phyloP scores from a whole-genome alignment of 2,888 invertebrate species.

The Muschampia plurimacula region DNA sequence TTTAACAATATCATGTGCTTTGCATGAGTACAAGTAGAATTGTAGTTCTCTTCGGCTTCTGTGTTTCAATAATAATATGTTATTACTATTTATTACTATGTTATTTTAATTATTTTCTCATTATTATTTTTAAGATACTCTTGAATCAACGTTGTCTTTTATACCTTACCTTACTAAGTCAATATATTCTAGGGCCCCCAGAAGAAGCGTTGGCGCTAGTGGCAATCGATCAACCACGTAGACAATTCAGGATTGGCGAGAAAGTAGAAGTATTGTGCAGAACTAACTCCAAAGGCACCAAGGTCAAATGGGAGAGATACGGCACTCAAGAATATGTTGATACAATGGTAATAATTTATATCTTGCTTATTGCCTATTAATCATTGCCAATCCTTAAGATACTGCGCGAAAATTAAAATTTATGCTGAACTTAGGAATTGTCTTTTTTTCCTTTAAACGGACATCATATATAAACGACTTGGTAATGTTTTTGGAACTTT shows the following conservation, averaged over 20 bases:
- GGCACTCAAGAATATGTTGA: constrained; percentile 70
- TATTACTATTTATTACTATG: not conserved
- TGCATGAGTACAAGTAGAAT: constrained; percentile 26
- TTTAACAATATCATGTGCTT: constrained; percentile 27
- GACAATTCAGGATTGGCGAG: constrained; percentile 66
- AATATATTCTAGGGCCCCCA: constrained; percentile 60
- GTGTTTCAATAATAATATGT: not conserved
- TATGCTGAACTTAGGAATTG: too few relatives aligned
- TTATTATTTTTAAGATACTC: not conserved
- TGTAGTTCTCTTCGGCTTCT: constrained; percentile 13
- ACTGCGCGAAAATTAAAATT: too few relatives aligned
- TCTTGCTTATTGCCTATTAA: not conserved
- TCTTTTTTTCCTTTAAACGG: too few relatives aligned
- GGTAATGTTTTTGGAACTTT: too few relatives aligned
- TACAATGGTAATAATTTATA: constrained; percentile 57
- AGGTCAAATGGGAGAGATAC: constrained; percentile 61
- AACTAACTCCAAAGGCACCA: constrained; percentile 51
- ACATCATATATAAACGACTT: too few relatives aligned
- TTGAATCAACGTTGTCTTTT: not conserved
- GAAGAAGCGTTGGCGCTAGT: constrained; percentile 57
- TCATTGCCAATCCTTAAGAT: too few relatives aligned
- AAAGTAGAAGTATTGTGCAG: constrained; percentile 69
- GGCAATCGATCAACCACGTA: constrained; percentile 68
- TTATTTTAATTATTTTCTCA: not conserved
- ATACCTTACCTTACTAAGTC: not conserved